These are phyloP conservation scores for Cotesia chilonis DNA, from an alignment of 1,140 invertebrate genomes.

Conservation along the genomic window DNA sequence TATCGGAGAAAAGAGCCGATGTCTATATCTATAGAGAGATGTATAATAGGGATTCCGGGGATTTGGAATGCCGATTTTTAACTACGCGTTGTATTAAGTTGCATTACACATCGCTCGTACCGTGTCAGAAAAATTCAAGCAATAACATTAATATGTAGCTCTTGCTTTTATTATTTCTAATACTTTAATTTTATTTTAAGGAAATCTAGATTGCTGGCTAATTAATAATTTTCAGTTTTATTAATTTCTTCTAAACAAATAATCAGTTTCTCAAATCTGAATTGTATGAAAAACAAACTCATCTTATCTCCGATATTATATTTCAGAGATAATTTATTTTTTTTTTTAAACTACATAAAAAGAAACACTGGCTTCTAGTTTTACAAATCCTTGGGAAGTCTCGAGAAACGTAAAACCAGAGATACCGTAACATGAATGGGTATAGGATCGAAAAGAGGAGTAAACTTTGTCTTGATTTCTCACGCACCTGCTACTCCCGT, in stretches of 20 bases:
- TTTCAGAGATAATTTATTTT: too few species aligned
- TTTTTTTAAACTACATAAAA: too few species aligned
- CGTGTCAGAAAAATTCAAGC: background rate
- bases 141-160: background rate
- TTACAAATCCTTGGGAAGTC: background rate
- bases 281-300: too few species aligned
- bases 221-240: too few species aligned
- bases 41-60: slow-evolving; percentile 40
- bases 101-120: background rate
- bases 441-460: background rate
- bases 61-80: slow-evolving; percentile 38
- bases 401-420: too few species aligned
- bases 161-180: too few species aligned
- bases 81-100: background rate
- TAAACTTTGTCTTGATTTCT: slow-evolving; percentile 8
- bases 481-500: background rate
- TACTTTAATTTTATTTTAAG: background rate
- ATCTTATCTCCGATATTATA: background rate
- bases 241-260: too few species aligned
- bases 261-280: too few species aligned
- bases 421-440: slow-evolving; percentile 4
- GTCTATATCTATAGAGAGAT: too few species aligned
- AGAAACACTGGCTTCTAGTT: background rate
- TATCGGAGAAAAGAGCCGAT: slow-evolving; percentile 10
- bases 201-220: too few species aligned